A percentile compares a stretch with the other conserved stretches of the same genome.
phyloP scores from a whole-genome alignment of 2,888 invertebrate genomes.

The Cosmorhoe ocellata region DNA sequence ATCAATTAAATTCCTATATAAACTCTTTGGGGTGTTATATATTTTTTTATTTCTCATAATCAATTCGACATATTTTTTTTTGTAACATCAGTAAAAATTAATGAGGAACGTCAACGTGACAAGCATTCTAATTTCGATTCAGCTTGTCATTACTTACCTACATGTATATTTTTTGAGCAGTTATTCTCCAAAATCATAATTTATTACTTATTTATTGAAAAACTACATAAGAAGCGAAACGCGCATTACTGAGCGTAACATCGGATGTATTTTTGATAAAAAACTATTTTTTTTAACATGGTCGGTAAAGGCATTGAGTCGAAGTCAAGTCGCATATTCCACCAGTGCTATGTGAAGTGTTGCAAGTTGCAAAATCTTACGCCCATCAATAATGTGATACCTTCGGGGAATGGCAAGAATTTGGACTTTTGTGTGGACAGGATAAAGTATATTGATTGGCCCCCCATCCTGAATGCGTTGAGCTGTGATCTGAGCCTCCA shows the following conservation, averaged over 20 bases:
- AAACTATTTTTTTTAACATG: slow-evolving; percentile 55
- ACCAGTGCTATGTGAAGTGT: slow-evolving; percentile 76
- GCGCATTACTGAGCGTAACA: slow-evolving; percentile 40
- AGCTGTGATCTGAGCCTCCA: slow-evolving; percentile 87
- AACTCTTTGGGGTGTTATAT: too few species aligned
- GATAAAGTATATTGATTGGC: slow-evolving; percentile 89
- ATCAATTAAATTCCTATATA: not conserved
- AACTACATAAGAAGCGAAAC: slow-evolving; percentile 38
- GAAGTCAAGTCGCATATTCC: slow-evolving; percentile 72
- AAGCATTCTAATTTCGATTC: slow-evolving; percentile 32
- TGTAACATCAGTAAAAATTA: slow-evolving; percentile 16
- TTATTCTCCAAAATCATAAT: slow-evolving; percentile 54
- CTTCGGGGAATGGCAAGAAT: slow-evolving; percentile 73
- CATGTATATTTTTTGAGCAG: slow-evolving; percentile 54
- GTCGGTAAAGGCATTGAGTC: slow-evolving; percentile 69
- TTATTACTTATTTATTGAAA: slow-evolving; percentile 47
- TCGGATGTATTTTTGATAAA: slow-evolving; percentile 51
- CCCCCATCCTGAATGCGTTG: slow-evolving; percentile 87
- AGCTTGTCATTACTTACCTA: slow-evolving; percentile 41
- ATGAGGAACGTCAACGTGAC: slow-evolving; percentile 12
- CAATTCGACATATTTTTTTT: too few species aligned
- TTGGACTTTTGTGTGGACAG: slow-evolving; percentile 89
- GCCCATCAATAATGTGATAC: slow-evolving; percentile 65
- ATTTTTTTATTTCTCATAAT: not conserved
- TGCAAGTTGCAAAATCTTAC: slow-evolving; percentile 77